A percentile compares a stretch with the other conserved stretches of the same genome.
phyloP scores from a whole-genome alignment of 64 coral and sea anemone species.

The Platygyra sinensis region DNA sequence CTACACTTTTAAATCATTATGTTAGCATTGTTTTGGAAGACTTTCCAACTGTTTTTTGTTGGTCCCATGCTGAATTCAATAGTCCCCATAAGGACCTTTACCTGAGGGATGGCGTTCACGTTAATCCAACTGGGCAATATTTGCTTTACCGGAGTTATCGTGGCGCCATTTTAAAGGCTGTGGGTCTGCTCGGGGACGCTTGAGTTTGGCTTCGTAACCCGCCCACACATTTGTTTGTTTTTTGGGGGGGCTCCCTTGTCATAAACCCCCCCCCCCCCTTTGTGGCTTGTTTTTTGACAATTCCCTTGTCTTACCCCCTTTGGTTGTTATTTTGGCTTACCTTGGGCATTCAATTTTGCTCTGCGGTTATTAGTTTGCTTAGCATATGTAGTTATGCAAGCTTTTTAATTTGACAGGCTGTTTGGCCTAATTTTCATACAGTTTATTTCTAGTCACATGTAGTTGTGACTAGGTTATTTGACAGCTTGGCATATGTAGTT shows the following conservation, averaged over 20 bases:
- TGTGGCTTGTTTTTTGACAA: no score
- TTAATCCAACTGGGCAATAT: background rate
- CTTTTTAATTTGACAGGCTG: background rate
- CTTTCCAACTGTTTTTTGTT: no score
- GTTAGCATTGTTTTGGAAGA: no score
- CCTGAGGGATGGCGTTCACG: background rate
- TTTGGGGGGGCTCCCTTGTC: no score
- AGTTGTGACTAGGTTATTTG: background rate
- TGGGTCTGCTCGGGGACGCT: background rate
- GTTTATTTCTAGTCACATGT: background rate
- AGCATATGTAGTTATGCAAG: background rate
- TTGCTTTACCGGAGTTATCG: constrained; percentile 12
- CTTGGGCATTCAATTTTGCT: no score
- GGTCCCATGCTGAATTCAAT: background rate
- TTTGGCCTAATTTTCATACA: no score
- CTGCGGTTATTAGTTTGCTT: no score
- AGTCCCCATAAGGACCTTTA: background rate
- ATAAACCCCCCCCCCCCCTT: no score
- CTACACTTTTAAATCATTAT: no score
- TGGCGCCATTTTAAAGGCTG: background rate
- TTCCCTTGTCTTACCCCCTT: no score
- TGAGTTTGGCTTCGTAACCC: background rate
- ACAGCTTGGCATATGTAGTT: background rate
- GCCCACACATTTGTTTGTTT: no score
- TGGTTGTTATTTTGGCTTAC: no score